Base-by-base conservation (phyloP, 2,113 vertebrate species). In the Sceloporus tristichus region DNA sequence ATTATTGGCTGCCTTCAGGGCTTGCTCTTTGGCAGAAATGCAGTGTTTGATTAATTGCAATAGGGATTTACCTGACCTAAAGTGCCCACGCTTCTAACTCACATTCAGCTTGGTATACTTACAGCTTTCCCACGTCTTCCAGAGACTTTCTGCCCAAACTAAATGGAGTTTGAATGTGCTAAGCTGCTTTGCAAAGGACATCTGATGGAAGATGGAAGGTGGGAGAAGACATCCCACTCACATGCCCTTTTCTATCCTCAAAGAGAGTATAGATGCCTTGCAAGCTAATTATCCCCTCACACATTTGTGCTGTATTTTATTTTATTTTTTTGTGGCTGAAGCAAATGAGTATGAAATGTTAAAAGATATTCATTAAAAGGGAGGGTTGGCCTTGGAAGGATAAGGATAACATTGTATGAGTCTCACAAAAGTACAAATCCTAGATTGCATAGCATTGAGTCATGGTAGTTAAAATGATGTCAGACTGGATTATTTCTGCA, bases 201-300 rank as follows among this genome's bases (percentile, higher is more conserved):
- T 79, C 65, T 54, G 85, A 23, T 70, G 18, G 84, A 19, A 79
- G 40, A 7, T 54, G 38, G 85, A 38, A 27, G 65, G 77, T 71
- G 53, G 77, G 65, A 79, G 66, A 42, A 27, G 68, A 9, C 13
- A 9, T 23, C 9, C 65, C 68, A 70, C 54, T 80, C 66, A 71
- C 48, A 40, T 40, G 4, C 5, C n/a, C 34, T 40, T 54, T 25
- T 42, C 42, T 11, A 21, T 8, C 21, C 27, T 75, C 38, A 48
- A 42, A 34, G 34, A 65, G 42, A 74, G 54, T 75, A 81, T 29
- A n/a, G 53, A 87, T 84, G 62, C n/a, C 13, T 84, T 48, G 56
- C 19, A 83, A 85, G 91, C 18, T 62, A 88, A 54, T 88, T 91
- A 93, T 75, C 18, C 70, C 74, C 21, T 23, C 85, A 86, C 48